A percentile compares a stretch with the other conserved stretches of the same genome.
phyloP scores from a whole-genome alignment of 2,888 invertebrate species.

The Clitarchus hookeri region DNA sequence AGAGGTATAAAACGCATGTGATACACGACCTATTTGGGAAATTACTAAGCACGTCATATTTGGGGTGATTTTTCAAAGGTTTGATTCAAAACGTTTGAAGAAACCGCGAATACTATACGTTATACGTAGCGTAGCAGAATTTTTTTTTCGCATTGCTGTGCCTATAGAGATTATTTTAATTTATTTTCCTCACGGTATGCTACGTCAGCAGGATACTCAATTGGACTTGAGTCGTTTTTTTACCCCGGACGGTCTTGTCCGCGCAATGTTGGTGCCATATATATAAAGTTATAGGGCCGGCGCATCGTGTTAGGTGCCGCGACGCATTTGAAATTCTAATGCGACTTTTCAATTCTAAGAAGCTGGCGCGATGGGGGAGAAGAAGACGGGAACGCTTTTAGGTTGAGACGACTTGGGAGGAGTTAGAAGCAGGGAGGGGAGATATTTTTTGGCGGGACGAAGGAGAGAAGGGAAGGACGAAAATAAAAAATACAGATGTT shows the following conservation, averaged over 20 bases:
- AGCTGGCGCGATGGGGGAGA: neutral
- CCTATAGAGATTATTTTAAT: neutral
- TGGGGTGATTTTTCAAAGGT: too few relatives aligned
- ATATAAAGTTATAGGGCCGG: slow-evolving; percentile 4
- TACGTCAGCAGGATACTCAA: neutral
- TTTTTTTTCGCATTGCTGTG: too few relatives aligned
- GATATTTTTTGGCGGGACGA: neutral
- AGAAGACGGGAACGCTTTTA: too few relatives aligned
- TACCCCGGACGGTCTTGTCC: neutral
- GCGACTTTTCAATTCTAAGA: slow-evolving; percentile 14
- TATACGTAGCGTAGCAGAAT: too few relatives aligned
- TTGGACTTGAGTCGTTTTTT: neutral
- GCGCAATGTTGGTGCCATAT: neutral
- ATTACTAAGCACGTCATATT: too few relatives aligned
- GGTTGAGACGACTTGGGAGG: neutral
- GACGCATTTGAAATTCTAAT: neutral
- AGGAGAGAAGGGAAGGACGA: neutral
- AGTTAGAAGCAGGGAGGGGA: neutral
- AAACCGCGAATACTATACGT: too few relatives aligned
- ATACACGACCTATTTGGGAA: too few relatives aligned
- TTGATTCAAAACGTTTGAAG: too few relatives aligned
- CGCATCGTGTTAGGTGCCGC: slow-evolving; percentile 14
- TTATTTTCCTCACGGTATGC: neutral
- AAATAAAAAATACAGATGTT: neutral
- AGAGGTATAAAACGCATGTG: too few relatives aligned